These are phyloP conservation scores for Oxystoma pomonae DNA, from an alignment of 2,888 invertebrate species.

Conservation along the genomic window DNA sequence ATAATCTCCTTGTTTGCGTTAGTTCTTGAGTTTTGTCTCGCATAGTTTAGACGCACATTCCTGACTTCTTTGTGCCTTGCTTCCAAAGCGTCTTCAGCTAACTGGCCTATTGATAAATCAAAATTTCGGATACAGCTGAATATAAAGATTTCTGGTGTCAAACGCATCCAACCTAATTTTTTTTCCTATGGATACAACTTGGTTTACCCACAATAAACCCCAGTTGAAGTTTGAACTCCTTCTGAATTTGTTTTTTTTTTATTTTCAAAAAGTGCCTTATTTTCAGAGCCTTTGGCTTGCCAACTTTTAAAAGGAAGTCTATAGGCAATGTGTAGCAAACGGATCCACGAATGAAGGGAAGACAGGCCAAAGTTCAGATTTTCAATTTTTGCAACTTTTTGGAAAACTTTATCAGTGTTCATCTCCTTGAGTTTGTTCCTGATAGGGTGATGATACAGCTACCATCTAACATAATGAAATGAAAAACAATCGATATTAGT, in stretches of 20 bases:
- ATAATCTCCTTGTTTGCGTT: neutral
- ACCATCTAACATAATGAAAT: constrained; percentile 9
- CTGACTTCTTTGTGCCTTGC: neutral
- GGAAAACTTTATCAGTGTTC: neutral
- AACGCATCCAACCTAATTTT: no score
- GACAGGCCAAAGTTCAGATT: constrained; percentile 4
- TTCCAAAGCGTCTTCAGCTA: neutral
- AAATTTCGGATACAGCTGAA: neutral
- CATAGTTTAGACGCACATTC: neutral
- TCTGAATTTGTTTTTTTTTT: no score
- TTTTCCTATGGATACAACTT: no score
- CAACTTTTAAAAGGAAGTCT: neutral
- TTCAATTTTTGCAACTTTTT: neutral
- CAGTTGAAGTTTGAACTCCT: neutral
- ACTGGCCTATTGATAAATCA: constrained; percentile 5
- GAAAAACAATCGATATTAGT: neutral
- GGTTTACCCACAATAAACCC: neutral
- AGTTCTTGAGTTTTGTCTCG: neutral
- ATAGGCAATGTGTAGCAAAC: neutral
- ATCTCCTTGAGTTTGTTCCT: neutral
- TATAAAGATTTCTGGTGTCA: no score
- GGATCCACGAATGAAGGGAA: constrained; percentile 1
- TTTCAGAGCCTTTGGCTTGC: constrained; percentile 5
- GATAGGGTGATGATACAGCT: neutral
- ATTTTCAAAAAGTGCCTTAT: neutral